phyloP scores from a whole-genome alignment of 2,888 invertebrate species.

The Neocrepidodera transversa region DNA sequence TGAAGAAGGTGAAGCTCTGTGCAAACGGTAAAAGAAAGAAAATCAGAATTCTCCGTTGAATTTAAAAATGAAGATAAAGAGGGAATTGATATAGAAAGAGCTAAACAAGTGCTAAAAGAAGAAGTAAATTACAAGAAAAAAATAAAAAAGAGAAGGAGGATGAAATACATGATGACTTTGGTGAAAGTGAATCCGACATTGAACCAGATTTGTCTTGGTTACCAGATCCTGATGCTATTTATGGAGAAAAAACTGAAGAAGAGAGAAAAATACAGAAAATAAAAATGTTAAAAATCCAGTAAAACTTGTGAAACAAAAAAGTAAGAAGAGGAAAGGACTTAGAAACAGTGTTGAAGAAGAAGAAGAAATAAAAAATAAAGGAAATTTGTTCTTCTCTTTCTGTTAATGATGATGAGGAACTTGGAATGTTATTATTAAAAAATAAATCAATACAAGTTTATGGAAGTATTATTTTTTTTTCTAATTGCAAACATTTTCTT shows the following conservation, averaged over 20 bases:
- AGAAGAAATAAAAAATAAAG: too few species aligned
- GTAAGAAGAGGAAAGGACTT: too few species aligned
- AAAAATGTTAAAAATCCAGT: too few species aligned
- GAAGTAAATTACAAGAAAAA: slow-evolving; percentile 78
- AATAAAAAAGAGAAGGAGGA: slow-evolving; percentile 64
- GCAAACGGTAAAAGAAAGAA: slow-evolving; percentile 67
- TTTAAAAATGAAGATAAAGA: slow-evolving; percentile 73
- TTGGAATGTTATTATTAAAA: too few species aligned
- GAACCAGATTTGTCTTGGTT: slow-evolving; percentile 82
- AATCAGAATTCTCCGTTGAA: slow-evolving; percentile 73
- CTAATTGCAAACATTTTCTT: too few species aligned
- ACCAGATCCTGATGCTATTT: slow-evolving; percentile 84
- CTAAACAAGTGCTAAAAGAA: slow-evolving; percentile 75
- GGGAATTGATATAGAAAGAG: slow-evolving; percentile 84
- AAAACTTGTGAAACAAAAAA: too few species aligned
- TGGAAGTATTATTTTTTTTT: too few species aligned
- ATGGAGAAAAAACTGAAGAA: slow-evolving; percentile 61
- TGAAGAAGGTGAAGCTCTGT: slow-evolving; percentile 84
- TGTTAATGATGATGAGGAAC: too few species aligned
- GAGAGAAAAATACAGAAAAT: too few species aligned
- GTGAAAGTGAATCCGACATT: slow-evolving; percentile 62
- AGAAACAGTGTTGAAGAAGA: too few species aligned
- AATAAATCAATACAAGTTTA: too few species aligned
- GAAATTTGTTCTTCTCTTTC: too few species aligned
- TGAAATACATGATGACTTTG: slow-evolving; percentile 68